Evolutionary conservation across 1,140 invertebrate genomes (phyloP).

Genomic region (Alviniconcha marisindica): DNA sequence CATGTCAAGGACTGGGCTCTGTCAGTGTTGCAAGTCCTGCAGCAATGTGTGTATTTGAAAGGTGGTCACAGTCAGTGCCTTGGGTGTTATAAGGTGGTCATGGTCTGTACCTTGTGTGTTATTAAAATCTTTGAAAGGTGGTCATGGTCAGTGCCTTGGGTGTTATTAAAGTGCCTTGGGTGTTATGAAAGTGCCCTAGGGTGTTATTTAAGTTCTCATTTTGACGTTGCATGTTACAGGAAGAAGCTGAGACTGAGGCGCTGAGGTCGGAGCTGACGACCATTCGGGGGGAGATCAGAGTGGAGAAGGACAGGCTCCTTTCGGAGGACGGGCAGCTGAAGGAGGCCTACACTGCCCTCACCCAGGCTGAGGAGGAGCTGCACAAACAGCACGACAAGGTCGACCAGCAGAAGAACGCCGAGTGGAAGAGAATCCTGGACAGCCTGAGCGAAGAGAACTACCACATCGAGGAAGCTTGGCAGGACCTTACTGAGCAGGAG

Average conservation of each 20-base stretch:
- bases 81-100: no score
- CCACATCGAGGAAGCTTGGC: constrained; percentile 66
- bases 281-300: constrained; percentile 45
- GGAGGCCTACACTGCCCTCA: constrained; percentile 49
- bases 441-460: constrained; percentile 58
- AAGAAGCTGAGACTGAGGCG: not conserved
- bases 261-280: constrained; percentile 45
- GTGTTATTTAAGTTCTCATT: no score
- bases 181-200: no score
- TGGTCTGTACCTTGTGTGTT: no score
- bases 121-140: no score
- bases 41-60: no score
- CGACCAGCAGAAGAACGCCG: constrained; percentile 52
- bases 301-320: constrained; percentile 42
- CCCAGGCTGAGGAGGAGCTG: constrained; percentile 39
- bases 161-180: no score
- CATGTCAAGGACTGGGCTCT: no score
- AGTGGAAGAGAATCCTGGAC: constrained; percentile 59
- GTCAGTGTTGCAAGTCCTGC: no score
- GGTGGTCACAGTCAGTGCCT: no score
- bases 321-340: constrained; percentile 49
- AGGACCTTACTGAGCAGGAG: constrained; percentile 64
- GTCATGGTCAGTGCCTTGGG: no score
- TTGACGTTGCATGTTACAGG: constrained; percentile 33
- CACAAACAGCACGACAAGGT: constrained; percentile 34